A percentile compares a stretch with the other conserved stretches of the same genome.
Conservation (phyloP, 2,888 invertebrate species). For the Byasa hedistus region DNA sequence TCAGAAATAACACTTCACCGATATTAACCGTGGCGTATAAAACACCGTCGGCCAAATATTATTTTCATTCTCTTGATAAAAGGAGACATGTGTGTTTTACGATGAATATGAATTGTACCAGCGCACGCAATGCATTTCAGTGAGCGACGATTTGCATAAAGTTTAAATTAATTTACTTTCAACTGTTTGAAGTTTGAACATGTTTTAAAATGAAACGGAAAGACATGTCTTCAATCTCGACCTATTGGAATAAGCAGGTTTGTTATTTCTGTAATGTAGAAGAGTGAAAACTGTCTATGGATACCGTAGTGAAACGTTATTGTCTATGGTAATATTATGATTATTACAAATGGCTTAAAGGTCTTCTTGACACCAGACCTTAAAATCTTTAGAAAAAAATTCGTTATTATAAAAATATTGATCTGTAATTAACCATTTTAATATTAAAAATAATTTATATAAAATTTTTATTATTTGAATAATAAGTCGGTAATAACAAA, state of each 20-base stretch:
- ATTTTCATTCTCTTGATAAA: slow-evolving; percentile 28
- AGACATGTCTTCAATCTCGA: background rate
- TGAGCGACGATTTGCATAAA: slow-evolving; percentile 8
- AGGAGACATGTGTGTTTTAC: slow-evolving; percentile 22
- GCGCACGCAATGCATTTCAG: slow-evolving; percentile 22
- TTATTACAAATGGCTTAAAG: too few species aligned
- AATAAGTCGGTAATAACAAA: too few species aligned
- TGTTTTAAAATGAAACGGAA: background rate
- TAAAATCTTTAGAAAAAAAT: too few species aligned
- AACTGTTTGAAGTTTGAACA: background rate
- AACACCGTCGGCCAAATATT: slow-evolving; percentile 33
- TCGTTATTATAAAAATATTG: too few species aligned
- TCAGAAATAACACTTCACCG: slow-evolving; percentile 36
- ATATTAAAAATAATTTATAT: too few species aligned
- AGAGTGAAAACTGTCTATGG: too few species aligned
- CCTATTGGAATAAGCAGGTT: background rate
- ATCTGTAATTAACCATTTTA: too few species aligned
- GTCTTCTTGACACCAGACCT: too few species aligned
- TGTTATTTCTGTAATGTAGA: too few species aligned
- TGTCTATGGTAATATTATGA: too few species aligned
- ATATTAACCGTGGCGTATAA: slow-evolving; percentile 39
- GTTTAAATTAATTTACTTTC: slow-evolving; percentile 16
- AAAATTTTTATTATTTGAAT: too few species aligned
- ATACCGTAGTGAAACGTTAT: too few species aligned
- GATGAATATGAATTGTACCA: slow-evolving; percentile 14